Evolutionary conservation across 2,888 invertebrate genomes (phyloP), one percentile per base, ranked within the genome.

Genomic region (Mechanitis mazaeus): DNA sequence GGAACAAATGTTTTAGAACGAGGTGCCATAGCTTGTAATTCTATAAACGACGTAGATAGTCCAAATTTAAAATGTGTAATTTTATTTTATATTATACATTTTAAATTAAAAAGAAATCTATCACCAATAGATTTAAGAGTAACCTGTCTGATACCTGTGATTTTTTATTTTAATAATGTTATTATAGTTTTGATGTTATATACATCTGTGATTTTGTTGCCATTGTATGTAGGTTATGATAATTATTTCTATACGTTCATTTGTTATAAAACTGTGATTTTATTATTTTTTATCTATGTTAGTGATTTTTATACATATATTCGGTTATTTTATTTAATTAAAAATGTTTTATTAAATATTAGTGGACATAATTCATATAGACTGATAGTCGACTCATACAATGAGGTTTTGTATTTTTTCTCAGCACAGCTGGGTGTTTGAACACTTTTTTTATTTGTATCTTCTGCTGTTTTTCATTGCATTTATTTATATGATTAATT

Each of bases 121-220:
- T 77, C 77, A 72, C 76, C 73, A 72, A 73, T 87, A 88, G 81
- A 77, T 81, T 75, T 87, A 87, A 85, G 87, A 71, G 68, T 72
- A 75, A 75, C 81, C 79, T 81, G 76, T 80, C 74, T 69, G 65
- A 68, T 66, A 78, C 81, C 87, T 88, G 88, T 89, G 87, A 88
- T 88, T 88, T 80, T 77, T 80, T 75, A 78, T 80, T 75, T 78
- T 79, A 80, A 82, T 76, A 79, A 82, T 81, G 84, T 85, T 81
- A 80, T 75, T 66, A 76, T 79, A 77, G 78, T 80, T 80, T 76
- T 76, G 73, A 75, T 72, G 81, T 83, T 85, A 31, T 84, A 79
- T 79, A 74, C 72, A 76, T 82, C 87, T 85, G 89, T 89, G 87
- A 89, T 89, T 82, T 67, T 75, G 80, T 85, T 83, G 85, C 84